Conservation (phyloP, 2,888 invertebrate species). For the Tachina fera region DNA sequence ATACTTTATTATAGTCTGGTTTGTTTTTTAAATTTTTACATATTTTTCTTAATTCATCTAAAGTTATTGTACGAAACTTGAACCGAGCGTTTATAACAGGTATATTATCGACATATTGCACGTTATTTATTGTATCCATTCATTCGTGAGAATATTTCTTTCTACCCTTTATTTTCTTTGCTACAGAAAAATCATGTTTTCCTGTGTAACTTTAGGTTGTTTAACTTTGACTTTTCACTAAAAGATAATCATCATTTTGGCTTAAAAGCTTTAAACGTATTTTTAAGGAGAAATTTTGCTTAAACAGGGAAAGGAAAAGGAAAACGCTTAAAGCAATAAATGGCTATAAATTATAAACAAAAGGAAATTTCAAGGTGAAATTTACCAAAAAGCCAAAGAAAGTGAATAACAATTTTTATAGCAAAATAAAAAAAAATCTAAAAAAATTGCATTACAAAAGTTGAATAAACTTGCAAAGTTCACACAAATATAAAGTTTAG, state of each 20-base stretch:
- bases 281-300: conserved; percentile 40
- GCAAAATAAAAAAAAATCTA: neutral
- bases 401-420: conserved; percentile 16
- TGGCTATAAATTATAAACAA: conserved; percentile 43
- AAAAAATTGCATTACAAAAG: conserved; percentile 19
- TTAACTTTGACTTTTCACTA: neutral
- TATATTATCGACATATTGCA: too few species aligned
- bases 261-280: neutral
- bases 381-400: conserved; percentile 44
- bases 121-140: too few species aligned
- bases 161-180: too few species aligned
- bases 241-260: conserved; percentile 11
- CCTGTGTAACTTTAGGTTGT: conserved; percentile 13
- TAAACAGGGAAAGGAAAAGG: neutral
- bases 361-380: conserved; percentile 60
- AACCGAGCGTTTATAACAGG: too few species aligned
- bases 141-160: too few species aligned
- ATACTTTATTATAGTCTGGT: too few species aligned
- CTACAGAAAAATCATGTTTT: too few species aligned
- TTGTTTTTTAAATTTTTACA: too few species aligned
- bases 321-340: conserved; percentile 49
- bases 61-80: too few species aligned
- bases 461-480: conserved; percentile 41
- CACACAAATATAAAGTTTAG: conserved; percentile 1
- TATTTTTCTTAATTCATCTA: too few species aligned